These are phyloP conservation scores for Zosterops hypoxanthus DNA, from an alignment of 2,113 vertebrate species.

Conservation along the genomic window DNA sequence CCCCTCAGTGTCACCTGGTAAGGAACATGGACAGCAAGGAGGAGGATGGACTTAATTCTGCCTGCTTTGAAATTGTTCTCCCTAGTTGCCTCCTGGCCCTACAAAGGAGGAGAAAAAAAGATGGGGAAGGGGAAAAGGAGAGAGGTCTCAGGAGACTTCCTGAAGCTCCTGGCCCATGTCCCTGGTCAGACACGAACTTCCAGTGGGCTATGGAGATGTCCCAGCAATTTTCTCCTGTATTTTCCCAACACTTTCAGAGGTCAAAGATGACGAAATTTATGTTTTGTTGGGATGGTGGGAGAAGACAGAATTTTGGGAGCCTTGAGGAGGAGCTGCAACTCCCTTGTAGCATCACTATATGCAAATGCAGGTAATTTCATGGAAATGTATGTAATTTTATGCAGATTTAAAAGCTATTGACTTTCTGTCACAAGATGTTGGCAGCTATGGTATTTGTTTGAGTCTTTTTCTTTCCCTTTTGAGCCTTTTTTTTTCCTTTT, in stretches of 20 bases:
- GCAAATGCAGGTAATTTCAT: conserved; percentile 63
- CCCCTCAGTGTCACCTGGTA: accelerated
- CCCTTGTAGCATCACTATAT: conserved; percentile 54
- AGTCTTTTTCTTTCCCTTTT: conserved; percentile 61
- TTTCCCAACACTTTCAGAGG: not conserved
- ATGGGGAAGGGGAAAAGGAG: not conserved
- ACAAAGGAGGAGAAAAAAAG: not conserved
- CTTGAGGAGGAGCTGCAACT: conserved; percentile 38
- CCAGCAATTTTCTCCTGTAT: not conserved
- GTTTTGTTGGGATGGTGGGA: not conserved
- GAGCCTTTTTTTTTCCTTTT: conserved; percentile 44
- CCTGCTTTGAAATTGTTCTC: not conserved
- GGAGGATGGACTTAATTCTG: not conserved
- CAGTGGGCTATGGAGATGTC: not conserved
- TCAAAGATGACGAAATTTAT: not conserved
- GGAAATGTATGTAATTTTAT: conserved; percentile 73
- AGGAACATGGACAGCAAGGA: not conserved
- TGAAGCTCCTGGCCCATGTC: not conserved
- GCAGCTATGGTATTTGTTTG: conserved; percentile 70
- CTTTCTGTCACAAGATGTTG: conserved; percentile 70
- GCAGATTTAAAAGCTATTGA: conserved; percentile 69
- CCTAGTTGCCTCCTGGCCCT: not conserved
- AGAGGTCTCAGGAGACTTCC: not conserved
- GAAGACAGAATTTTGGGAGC: conserved; percentile 12
- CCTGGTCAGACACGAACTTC: not conserved